Evolutionary conservation across 1,140 invertebrate species (phyloP).

Genomic region (Aplysia californica): DNA sequence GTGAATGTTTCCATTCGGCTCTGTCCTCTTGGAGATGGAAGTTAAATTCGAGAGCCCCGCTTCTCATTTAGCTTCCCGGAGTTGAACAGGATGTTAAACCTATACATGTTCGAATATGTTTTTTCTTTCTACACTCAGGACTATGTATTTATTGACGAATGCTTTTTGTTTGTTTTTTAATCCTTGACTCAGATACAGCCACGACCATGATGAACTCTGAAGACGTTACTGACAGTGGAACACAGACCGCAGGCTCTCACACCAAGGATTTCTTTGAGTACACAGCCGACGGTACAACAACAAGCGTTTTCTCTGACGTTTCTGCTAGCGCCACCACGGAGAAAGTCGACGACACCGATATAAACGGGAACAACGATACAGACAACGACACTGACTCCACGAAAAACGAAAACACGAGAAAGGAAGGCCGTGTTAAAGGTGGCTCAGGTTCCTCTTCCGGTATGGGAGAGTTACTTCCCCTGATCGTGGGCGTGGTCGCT

Average conservation of each 20-base stretch:
- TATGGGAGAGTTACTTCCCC: constrained; percentile 26
- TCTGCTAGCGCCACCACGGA: not conserved
- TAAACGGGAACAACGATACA: not conserved
- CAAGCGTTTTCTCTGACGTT: not conserved
- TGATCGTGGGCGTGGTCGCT: constrained; percentile 43
- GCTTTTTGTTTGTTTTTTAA: too few species aligned
- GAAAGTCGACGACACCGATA: not conserved
- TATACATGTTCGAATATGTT: too few species aligned
- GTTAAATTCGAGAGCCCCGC: too few species aligned
- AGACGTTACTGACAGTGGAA: not conserved
- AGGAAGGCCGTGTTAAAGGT: not conserved
- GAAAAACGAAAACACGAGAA: too few species aligned
- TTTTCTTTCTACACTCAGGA: too few species aligned
- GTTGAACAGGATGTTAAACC: too few species aligned
- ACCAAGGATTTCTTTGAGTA: not conserved
- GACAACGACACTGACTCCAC: not conserved
- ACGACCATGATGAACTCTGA: not conserved
- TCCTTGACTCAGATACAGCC: not conserved
- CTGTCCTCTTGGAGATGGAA: too few species aligned
- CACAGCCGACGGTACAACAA: not conserved
- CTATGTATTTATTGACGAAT: too few species aligned
- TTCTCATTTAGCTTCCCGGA: too few species aligned
- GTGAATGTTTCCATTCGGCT: too few species aligned
- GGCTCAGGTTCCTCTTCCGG: not conserved
- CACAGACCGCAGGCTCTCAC: not conserved